Evolutionary conservation across 2,888 invertebrate species (phyloP), one percentile per base, ranked within the genome.

Genomic region (Salticus scenicus): DNA sequence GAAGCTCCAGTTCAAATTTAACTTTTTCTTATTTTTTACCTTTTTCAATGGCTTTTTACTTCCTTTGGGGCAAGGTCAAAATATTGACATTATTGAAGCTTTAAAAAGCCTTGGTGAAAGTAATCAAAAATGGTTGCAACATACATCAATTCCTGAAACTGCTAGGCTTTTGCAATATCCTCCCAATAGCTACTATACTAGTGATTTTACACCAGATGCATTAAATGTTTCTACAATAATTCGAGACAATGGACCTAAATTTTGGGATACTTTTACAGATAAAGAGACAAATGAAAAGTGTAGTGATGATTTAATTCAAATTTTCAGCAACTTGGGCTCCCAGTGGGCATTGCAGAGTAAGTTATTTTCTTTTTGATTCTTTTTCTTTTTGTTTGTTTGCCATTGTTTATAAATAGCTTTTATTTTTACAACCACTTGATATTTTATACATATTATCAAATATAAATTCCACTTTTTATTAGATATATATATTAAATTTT

Each of bases 331-430:
- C 47, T n/a, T 85, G 1, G 47, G 28, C 4, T 85, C 85, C 14
- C 37, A 37, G 17, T 85, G 79, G 79, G 78, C 78, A 70, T 64
- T 74, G n/a, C 67, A 85, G 73, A 85, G 85, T 85, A 51, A 85
- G 85, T 67, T 5, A 24, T 37, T 37, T 4, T 10, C n/a, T n/a
- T n/a, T n/a, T n/a, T n/a, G n/a, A n/a, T n/a, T n/a, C n/a, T n/a
- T n/a, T n/a, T n/a, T n/a, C n/a, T n/a, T n/a, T n/a, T n/a, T n/a
- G n/a, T n/a, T n/a, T n/a, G n/a, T n/a, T n/a, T n/a, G n/a, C n/a
- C n/a, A n/a, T n/a, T n/a, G n/a, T n/a, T n/a, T n/a, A n/a, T n/a
- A n/a, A n/a, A n/a, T n/a, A n/a, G n/a, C n/a, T n/a, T n/a, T n/a
- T n/a, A n/a, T n/a, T n/a, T n/a, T n/a, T n/a, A n/a, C n/a, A n/a